Conservation (phyloP, 2,113 vertebrate species). For the Neotoma lepida region DNA sequence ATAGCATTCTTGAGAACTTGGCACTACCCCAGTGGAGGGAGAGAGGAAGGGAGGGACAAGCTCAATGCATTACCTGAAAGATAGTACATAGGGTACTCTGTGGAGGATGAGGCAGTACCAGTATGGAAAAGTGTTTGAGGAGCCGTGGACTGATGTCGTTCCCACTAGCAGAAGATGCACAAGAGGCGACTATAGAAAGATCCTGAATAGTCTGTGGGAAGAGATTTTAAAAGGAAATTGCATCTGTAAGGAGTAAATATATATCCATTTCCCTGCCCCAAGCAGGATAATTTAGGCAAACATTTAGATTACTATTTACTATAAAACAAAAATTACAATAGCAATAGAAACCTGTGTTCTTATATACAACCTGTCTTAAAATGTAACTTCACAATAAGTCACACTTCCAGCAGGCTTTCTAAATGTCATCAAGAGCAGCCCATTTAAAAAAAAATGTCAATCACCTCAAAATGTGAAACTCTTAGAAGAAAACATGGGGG, state of each 20-base stretch:
- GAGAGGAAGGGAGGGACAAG: too few species aligned
- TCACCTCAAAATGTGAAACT: background rate
- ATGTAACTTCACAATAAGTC: background rate
- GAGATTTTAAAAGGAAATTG: background rate
- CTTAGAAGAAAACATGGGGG: background rate
- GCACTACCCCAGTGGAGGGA: background rate
- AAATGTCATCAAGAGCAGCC: background rate
- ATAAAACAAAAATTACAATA: background rate
- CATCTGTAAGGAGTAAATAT: background rate
- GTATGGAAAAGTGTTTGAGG: constrained; percentile 80
- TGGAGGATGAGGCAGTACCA: constrained; percentile 81
- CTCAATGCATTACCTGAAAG: constrained; percentile 74
- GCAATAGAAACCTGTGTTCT: background rate
- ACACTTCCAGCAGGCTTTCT: background rate
- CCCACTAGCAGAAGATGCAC: constrained; percentile 54
- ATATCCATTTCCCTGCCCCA: background rate
- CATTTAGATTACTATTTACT: background rate
- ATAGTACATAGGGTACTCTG: constrained; percentile 73
- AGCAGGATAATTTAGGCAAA: background rate
- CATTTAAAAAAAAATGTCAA: background rate
- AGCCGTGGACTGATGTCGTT: constrained; percentile 76
- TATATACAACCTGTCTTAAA: background rate
- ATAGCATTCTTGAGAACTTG: background rate
- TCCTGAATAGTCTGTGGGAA: constrained; percentile 76
- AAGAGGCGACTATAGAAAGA: constrained; percentile 79